Percentiles rank a stretch among this genome's conserved stretches.
These are phyloP conservation scores for Julus scanicus DNA, from an alignment of 2,888 invertebrate genomes.

Conservation along the genomic window DNA sequence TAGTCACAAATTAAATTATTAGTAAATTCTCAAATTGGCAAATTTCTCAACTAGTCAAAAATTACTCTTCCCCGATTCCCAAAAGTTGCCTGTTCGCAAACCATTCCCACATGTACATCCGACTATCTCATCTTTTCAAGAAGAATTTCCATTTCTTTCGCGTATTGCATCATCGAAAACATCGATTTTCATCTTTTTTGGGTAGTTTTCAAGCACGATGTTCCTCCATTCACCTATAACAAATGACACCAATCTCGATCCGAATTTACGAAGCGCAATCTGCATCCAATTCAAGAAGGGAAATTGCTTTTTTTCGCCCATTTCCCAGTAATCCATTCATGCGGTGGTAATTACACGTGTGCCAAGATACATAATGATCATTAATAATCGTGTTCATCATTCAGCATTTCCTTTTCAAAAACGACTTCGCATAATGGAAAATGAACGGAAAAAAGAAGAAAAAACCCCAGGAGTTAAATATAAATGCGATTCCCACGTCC, in stretches of 20 bases:
- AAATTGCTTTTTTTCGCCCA: conserved; percentile 7
- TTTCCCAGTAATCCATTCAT: conserved; percentile 18
- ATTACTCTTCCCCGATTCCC: not conserved
- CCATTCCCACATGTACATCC: not conserved
- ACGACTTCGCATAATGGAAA: not conserved
- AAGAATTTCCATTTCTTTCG: not conserved
- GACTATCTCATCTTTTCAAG: not conserved
- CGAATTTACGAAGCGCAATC: conserved; percentile 14
- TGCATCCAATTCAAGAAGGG: conserved; percentile 33
- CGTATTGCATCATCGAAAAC: not conserved
- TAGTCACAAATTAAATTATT: too few species aligned
- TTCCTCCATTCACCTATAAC: conserved; percentile 8
- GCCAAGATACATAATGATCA: not conserved
- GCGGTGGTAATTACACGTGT: not conserved
- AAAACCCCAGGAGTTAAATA: not conserved
- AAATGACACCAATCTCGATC: not conserved
- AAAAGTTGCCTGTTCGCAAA: not conserved
- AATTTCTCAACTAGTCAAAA: too few species aligned
- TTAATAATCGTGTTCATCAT: conserved; percentile 33
- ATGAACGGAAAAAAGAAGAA: not conserved
- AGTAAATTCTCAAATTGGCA: too few species aligned
- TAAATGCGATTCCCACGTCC: not conserved
- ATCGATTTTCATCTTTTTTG: conserved; percentile 2
- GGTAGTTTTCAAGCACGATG: not conserved
- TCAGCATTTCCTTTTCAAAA: conserved; percentile 23